A percentile compares a stretch with the other conserved stretches of the same genome.
Evolutionary conservation across 2,888 invertebrate species (phyloP).

Genomic region (Tetramorium bicarinatum): DNA sequence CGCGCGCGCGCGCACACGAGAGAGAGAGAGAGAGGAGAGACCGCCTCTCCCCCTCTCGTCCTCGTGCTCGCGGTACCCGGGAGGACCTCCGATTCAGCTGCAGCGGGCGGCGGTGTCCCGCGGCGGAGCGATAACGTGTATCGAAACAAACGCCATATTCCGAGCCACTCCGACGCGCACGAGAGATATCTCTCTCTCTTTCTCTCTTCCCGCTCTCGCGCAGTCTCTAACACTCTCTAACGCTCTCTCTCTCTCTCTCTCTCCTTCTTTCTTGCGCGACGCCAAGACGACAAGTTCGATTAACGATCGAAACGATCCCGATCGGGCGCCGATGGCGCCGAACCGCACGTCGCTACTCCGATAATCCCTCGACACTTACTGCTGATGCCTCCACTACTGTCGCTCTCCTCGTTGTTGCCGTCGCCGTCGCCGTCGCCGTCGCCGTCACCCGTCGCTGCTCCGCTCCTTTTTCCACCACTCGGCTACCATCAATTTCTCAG

Average conservation of each 20-base stretch:
- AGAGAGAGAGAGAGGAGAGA: too few relatives aligned
- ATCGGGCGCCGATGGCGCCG: not conserved
- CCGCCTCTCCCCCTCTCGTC: not conserved
- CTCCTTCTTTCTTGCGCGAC: not conserved
- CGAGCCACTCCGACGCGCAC: conserved; percentile 76
- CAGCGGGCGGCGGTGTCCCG: conserved; percentile 75
- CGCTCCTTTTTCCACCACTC: conserved; percentile 60
- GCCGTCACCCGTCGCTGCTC: conserved; percentile 66
- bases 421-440: conserved; percentile 39
- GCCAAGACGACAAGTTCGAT: conserved; percentile 64
- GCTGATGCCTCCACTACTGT: not conserved
- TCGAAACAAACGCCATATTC: conserved; percentile 85
- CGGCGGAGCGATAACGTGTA: conserved; percentile 72
- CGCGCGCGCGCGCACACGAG: not conserved
- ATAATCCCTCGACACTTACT: conserved; percentile 33
- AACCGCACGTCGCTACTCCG: not conserved
- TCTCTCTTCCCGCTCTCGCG: not conserved
- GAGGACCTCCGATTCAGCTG: not conserved
- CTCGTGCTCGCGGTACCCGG: not conserved
- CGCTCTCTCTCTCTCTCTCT: not conserved
- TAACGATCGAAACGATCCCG: conserved; percentile 59
- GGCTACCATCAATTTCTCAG: conserved; percentile 67
- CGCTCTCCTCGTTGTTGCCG: conserved; percentile 45
- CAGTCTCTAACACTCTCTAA: not conserved
- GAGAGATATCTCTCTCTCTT: conserved; percentile 50